A percentile compares a stretch with the other conserved stretches of the same genome.
These are phyloP conservation scores for Shinisaurus crocodilurus DNA, from an alignment of 2,113 vertebrate genomes.

Conservation along the genomic window DNA sequence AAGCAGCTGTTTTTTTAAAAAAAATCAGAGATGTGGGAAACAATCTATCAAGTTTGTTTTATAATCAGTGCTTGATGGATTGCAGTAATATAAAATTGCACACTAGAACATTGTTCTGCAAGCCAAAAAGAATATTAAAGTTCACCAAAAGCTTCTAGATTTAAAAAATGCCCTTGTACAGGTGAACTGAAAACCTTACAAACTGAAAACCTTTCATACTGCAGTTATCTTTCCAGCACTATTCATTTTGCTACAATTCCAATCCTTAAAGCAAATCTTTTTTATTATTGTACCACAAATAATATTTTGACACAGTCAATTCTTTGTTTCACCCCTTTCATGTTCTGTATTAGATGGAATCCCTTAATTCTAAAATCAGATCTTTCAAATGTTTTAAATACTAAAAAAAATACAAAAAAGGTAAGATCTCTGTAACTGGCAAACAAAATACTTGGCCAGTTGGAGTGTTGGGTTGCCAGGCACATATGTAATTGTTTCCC, in stretches of 20 bases:
- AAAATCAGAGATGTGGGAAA: not conserved
- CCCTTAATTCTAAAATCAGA: constrained; percentile 19
- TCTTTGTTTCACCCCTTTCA: not conserved
- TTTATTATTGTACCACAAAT: constrained; percentile 39
- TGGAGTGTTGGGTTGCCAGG: not conserved
- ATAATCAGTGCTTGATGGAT: not conserved
- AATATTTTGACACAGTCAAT: constrained; percentile 31
- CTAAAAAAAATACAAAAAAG: not conserved
- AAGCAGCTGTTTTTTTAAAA: constrained; percentile 10
- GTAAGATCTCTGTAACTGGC: not conserved
- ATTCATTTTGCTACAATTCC: constrained; percentile 7
- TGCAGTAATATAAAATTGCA: not conserved
- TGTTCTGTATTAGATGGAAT: not conserved
- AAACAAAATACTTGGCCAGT: not conserved
- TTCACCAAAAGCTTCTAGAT: constrained; percentile 23
- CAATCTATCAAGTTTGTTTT: not conserved
- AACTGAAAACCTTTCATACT: not conserved
- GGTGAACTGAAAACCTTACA: not conserved
- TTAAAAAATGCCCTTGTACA: not conserved
- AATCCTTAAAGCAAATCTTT: constrained; percentile 36
- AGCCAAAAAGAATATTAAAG: not conserved
- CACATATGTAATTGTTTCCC: not conserved
- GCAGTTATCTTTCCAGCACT: not conserved
- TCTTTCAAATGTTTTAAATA: not conserved
- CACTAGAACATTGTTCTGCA: not conserved